Base-by-base conservation (phyloP, 2,113 vertebrate species). In the Holacanthus passer region DNA sequence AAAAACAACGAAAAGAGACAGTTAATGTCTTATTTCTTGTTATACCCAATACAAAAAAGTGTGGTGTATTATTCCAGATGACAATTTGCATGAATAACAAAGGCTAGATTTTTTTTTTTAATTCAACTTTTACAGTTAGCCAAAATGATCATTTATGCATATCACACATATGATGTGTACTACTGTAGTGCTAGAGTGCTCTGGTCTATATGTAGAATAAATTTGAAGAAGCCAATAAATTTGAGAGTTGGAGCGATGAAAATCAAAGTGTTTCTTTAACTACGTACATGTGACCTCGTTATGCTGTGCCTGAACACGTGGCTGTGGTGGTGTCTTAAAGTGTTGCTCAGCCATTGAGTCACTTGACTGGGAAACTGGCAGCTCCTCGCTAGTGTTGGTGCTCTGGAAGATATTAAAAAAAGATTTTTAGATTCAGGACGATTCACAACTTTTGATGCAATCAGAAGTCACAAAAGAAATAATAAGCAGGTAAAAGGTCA, bases 251-350 rank as follows among this genome's bases (percentile, higher is more conserved):
- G 4, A 60, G 29, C 12, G 31, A 13, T 19, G 4, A 52, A 37
- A 68, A 68, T 29, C 10, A 29, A 58, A 39, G 22, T 27, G n/a
- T 29, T 39, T 69, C 27, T 50, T 41, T 0, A 22, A 73, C 12
- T 69, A 84, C 89, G 17, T 87, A 92, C 91, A 85, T 78, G 66
- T 45, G 43, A 52, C 74, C 2, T 81, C 27, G 0, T 73, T 67
- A 31, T 76, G 77, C 29, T 70, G 53, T 41, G 31, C 32, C 31
- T 78, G 19, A 3, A 55, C 50, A 62, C 48, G 55, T 64, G 72
- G 77, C 50, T 24, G 39, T 56, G n/a, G 60, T 50, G 65, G 85
- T 45, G 65, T 83, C 16, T 35, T 64, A 11, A 74, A 47, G 19
- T 24, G 45, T 58, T 68, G 72, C 45, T 84, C 73, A 32, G 60